Base-by-base conservation (phyloP, 2,113 vertebrate species). In the Vicugna pacos region DNA sequence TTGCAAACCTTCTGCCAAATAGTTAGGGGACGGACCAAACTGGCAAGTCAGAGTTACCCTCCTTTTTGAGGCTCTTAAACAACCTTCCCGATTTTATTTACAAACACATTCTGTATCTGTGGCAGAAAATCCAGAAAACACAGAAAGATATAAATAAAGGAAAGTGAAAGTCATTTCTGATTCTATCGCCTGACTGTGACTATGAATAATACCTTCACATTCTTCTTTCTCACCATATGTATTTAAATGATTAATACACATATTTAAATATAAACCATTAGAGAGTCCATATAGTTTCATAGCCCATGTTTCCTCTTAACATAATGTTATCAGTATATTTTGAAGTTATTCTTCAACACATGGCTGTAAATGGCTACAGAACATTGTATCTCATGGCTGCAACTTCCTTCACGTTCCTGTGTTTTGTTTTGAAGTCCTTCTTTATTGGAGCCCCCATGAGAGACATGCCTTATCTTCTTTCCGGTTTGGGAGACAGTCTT, bases 11-110 rank as follows among this genome's bases (percentile, higher is more conserved):
- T 22, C 86, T 42, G 38, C 38, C 38, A 42, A 42, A 42, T 42
- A 42, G 38, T 42, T 42, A 42, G 38, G 38, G 38, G 38, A 42
- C 38, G 38, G 14, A 2, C 22, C 52, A 11, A 0, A 1, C 0
- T 2, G 54, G 56, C 20, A 12, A 17, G 26, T 89, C 13, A 1
- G 60, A 80, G 26, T 81, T n/a, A 22, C 19, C 9, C 16, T 30
- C 9, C 24, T 60, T 92, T 16, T 73, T 46, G 2, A 26, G 52
- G 24, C 24, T 84, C 48, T 82, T 48, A 26, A 67, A 82, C 17
- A 79, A 8, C 1, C 19, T 26, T 84, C 60, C 14, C 3, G 0
- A 3, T 65, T 75, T 58, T 54, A 67, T 22, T 76, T 65, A 24
- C 10, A 54, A 76, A 81, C 72, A 28, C 13, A 54, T 46, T 50